A percentile compares a stretch with the other conserved stretches of the same genome.
These are phyloP conservation scores for Drosophila cyrtoloma DNA, from an alignment of 2,888 invertebrate species.

Conservation along the genomic window DNA sequence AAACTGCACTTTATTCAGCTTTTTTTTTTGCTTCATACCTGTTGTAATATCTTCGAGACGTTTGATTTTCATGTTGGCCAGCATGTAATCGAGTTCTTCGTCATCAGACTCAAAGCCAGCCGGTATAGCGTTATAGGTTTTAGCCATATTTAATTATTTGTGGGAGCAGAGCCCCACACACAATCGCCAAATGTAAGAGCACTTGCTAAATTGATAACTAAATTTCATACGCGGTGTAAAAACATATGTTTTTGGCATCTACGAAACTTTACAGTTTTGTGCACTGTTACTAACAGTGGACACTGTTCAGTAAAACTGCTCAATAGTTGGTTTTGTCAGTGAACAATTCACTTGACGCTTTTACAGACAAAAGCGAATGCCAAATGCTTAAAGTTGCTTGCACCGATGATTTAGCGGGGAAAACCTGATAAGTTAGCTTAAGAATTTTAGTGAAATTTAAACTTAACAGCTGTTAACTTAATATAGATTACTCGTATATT, in stretches of 20 bases:
- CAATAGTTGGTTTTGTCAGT: not conserved
- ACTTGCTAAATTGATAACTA: slow-evolving; percentile 49
- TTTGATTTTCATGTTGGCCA: slow-evolving; percentile 82
- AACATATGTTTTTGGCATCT: slow-evolving; percentile 30
- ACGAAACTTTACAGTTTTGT: slow-evolving; percentile 11
- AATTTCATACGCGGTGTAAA: slow-evolving; percentile 39
- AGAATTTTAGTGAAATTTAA: not conserved
- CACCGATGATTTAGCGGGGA: not conserved
- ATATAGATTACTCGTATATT: not conserved
- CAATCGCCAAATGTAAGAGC: slow-evolving; percentile 20
- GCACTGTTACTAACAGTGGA: slow-evolving; percentile 12
- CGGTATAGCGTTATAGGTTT: slow-evolving; percentile 62
- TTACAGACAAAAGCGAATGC: not conserved
- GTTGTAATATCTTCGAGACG: slow-evolving; percentile 84
- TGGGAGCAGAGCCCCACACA: slow-evolving; percentile 44
- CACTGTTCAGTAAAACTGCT: not conserved
- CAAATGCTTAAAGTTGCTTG: not conserved
- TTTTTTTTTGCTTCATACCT: slow-evolving; percentile 51
- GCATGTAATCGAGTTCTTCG: slow-evolving; percentile 61
- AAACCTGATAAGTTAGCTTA: not conserved
- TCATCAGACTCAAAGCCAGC: slow-evolving; percentile 83
- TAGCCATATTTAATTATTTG: slow-evolving; percentile 52
- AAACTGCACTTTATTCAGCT: not conserved
- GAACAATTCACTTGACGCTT: not conserved
- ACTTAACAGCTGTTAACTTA: not conserved